These are phyloP conservation scores for Potorous gilbertii DNA, from an alignment of 2,797 vertebrate species.

Conservation along the genomic window DNA sequence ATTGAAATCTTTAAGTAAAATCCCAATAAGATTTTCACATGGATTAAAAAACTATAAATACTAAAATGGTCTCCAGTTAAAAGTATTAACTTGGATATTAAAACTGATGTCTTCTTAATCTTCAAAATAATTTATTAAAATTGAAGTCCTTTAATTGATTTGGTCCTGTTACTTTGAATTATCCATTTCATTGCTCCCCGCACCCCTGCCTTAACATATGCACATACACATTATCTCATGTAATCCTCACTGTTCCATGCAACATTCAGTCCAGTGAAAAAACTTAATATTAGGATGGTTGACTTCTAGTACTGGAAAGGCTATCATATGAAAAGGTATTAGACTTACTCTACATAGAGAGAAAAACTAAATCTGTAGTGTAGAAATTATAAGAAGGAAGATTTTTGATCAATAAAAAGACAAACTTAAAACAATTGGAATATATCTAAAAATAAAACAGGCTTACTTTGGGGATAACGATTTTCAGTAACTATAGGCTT, in stretches of 20 bases:
- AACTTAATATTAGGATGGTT: neutral
- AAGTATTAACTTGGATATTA: neutral
- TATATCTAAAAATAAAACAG: neutral
- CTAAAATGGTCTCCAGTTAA: neutral
- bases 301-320: neutral
- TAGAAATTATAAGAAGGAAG: neutral
- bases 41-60: neutral
- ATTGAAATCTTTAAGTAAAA: neutral
- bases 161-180: neutral
- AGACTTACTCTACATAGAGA: neutral
- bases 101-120: neutral
- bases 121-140: neutral
- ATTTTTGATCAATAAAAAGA: neutral
- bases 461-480: neutral
- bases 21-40: neutral
- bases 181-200: neutral
- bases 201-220: neutral
- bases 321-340: neutral
- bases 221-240: neutral
- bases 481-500: too few species aligned
- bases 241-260: neutral
- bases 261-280: neutral
- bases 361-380: neutral
- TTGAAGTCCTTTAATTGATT: neutral
- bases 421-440: neutral